A percentile compares a stretch with the other conserved stretches of the same genome.
phyloP scores from a whole-genome alignment of 2,113 vertebrate species.

The Oriolus oriolus region DNA sequence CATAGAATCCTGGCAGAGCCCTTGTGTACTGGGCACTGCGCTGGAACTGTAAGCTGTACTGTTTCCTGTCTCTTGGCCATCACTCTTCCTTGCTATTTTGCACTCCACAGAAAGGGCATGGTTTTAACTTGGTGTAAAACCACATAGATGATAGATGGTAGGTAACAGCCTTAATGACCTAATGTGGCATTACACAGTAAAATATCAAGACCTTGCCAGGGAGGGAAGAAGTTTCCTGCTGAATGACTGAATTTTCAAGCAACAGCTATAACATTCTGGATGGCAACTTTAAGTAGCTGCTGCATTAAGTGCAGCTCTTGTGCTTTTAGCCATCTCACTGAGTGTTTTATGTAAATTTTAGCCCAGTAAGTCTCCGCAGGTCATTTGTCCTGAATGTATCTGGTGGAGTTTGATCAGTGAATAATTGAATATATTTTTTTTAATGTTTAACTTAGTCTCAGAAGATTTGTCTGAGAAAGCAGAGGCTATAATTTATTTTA shows the following conservation, averaged over 20 bases:
- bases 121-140: not conserved
- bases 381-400: not conserved
- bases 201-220: not conserved
- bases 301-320: not conserved
- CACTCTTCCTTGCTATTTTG: not conserved
- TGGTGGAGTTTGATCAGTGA: not conserved
- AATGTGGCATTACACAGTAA: not conserved
- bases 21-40: not conserved
- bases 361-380: not conserved
- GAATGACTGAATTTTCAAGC: not conserved
- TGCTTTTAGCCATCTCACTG: not conserved
- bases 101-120: not conserved
- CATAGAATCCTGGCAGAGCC: not conserved
- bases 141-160: rapidly evolving
- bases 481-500: not conserved
- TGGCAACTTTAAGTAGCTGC: not conserved
- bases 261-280: not conserved
- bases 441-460: not conserved
- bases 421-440: not conserved
- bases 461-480: not conserved
- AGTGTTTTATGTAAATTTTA: not conserved
- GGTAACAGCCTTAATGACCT: not conserved
- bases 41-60: not conserved
- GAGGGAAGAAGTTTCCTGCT: not conserved
- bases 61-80: not conserved